Conservation (phyloP, 37 sponge, comb jelly and placozoan species). For the Crambe crambe region DNA sequence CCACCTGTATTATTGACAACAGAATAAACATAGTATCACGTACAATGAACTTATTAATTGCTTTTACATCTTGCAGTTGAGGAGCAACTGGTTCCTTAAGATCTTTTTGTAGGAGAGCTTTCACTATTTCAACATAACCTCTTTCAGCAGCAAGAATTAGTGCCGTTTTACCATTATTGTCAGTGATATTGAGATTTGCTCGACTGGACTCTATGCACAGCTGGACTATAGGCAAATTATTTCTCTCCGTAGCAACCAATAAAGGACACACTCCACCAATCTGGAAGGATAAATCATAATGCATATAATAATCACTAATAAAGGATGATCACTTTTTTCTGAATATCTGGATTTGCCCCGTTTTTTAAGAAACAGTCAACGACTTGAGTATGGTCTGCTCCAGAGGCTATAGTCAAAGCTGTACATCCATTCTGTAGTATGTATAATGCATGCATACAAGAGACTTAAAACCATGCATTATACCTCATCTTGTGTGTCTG, state of each 20-base stretch:
- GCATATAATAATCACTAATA: too few relatives aligned
- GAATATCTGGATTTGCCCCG: conserved; percentile 3
- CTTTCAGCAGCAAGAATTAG: not conserved
- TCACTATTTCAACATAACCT: conserved; percentile 15
- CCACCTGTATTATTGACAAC: too few relatives aligned
- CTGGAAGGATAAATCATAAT: too few relatives aligned
- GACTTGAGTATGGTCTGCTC: not conserved
- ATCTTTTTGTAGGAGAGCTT: not conserved
- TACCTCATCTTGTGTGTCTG: not conserved
- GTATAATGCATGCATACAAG: not conserved
- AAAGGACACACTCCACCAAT: too few relatives aligned
- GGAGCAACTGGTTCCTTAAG: too few relatives aligned
- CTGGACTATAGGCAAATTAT: not conserved
- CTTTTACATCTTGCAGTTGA: too few relatives aligned
- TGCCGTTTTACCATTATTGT: conserved; percentile 1
- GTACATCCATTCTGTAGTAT: conserved; percentile 20
- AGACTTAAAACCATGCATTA: not conserved
- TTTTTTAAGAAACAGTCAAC: conserved; percentile 4
- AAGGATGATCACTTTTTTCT: too few relatives aligned
- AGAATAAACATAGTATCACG: too few relatives aligned
- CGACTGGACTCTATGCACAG: not conserved
- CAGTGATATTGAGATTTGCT: too few relatives aligned
- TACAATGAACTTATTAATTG: too few relatives aligned
- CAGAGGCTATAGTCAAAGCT: conserved; percentile 23
- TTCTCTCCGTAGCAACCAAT: too few relatives aligned